phyloP scores from a whole-genome alignment of 2,113 vertebrate species.

The Rhea americana region DNA sequence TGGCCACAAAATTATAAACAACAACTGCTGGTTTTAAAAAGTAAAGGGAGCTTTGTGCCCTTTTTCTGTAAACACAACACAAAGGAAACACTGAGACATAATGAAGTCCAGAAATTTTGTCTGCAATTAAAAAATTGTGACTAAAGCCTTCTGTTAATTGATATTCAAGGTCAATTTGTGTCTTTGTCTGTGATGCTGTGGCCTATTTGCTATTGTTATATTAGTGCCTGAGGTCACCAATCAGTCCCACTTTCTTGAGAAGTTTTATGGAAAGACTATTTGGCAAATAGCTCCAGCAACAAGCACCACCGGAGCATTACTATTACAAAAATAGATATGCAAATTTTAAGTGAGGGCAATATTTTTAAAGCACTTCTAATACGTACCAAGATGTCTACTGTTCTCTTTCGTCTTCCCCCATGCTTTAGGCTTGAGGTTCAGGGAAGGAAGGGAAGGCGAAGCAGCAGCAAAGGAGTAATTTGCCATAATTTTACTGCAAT shows the following conservation, averaged over 20 bases:
- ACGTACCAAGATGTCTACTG: neutral
- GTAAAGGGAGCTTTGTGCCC: neutral
- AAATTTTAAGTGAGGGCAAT: neutral
- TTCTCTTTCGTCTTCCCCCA: neutral
- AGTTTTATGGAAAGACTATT: neutral
- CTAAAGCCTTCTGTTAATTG: neutral
- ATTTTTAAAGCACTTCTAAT: neutral
- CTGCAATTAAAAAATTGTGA: neutral
- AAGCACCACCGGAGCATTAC: neutral
- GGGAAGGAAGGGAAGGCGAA: neutral
- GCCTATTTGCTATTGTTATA: neutral
- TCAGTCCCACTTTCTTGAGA: neutral
- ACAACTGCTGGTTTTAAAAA: neutral
- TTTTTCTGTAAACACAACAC: conserved; percentile 8
- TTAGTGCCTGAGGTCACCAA: neutral
- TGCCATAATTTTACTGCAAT: too few relatives aligned
- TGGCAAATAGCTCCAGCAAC: neutral
- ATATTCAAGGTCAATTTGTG: neutral
- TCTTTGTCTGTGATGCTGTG: neutral
- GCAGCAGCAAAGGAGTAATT: neutral
- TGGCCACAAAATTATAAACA: conserved; percentile 27
- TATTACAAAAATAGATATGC: neutral
- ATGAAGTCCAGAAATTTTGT: neutral
- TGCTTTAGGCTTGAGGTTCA: neutral
- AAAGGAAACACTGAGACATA: neutral